Evolutionary conservation across 2,888 invertebrate species (phyloP), one percentile per base, ranked within the genome.

Genomic region (Liopterus haemorrhoidalis): DNA sequence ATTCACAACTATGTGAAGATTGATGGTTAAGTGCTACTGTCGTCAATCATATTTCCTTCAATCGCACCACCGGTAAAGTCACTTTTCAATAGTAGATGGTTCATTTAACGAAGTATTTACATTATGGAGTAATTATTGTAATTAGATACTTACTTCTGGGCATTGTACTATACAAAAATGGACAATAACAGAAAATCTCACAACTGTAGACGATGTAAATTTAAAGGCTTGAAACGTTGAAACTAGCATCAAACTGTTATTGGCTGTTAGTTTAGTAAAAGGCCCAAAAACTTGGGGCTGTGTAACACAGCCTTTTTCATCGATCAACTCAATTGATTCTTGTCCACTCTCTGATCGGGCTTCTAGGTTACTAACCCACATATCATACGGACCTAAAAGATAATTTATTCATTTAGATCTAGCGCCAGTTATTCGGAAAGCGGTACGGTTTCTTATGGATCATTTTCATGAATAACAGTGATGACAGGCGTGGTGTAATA

Each of bases 221-320:
- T 90, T 85, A 66, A 92, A 92, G 0, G 90, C 91, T 59, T 84
- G 82, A 64, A 89, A 90, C 14, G 75, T 73, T 3, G 79, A 75
- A 0, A 73, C 67, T 12, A 86, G 64, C 30, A 74, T 58, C 50
- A 59, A 67, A 2, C 61, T 61, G 3, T 59, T 58, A 2, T 59
- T 57, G 0, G 60, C 64, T 12, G 57, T 58, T 3, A 65, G 49
- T 55, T 72, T 72, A 33, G 62, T 64, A 28, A 75, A 56, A 0
- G 66, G 62, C 1, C 75, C 74, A 52, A 75, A 75, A 16, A 75
- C 70, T 22, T 67, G 69, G 16, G 64, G 60, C 58, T 90, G 86
- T 0, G 83, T 82, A 1, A 91, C 86, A 63, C 92, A 92, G 2
- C 90, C 90, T 40, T 74, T 68, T 50, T 81, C 81, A 58, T 89